These are phyloP conservation scores for Pyrochroa serraticornis DNA, from an alignment of 2,888 invertebrate species.

Conservation along the genomic window DNA sequence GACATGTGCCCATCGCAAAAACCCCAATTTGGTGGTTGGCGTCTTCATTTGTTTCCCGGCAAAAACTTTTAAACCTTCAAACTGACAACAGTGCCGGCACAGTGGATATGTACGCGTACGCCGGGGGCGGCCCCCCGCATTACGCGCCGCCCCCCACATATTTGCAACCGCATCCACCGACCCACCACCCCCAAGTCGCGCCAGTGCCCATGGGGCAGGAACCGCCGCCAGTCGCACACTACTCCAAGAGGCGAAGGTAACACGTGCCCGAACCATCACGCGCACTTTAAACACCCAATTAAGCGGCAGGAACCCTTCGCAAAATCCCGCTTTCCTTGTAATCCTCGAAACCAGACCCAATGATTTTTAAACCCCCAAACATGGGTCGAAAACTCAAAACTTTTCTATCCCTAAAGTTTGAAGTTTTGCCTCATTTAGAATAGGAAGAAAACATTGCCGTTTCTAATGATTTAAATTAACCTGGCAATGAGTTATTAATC, in stretches of 20 bases:
- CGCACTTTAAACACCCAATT: background rate
- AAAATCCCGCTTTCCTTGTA: background rate
- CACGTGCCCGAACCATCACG: conserved; percentile 9
- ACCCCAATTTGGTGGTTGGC: conserved; percentile 1
- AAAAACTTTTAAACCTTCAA: too few relatives aligned
- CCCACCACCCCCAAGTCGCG: conserved; percentile 49
- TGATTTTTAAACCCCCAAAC: too few relatives aligned
- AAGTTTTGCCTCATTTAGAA: too few relatives aligned
- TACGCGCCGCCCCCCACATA: conserved; percentile 59
- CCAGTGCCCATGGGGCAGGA: conserved; percentile 41
- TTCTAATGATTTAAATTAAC: too few relatives aligned
- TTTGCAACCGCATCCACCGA: conserved; percentile 55
- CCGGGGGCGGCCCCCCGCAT: conserved; percentile 58
- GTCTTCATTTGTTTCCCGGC: background rate
- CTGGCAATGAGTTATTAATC: too few relatives aligned
- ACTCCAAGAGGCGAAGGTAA: conserved; percentile 59
- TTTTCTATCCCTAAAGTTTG: too few relatives aligned
- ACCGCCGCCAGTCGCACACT: conserved; percentile 55
- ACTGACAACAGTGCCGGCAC: conserved; percentile 18
- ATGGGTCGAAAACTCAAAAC: too few relatives aligned
- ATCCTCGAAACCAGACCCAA: too few relatives aligned
- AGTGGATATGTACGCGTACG: conserved; percentile 59
- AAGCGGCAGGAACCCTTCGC: background rate
- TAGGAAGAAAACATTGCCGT: too few relatives aligned
- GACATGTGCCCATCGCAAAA: conserved; percentile 21